These are phyloP conservation scores for Lepus europaeus DNA, from an alignment of 2,113 vertebrate species.

Conservation along the genomic window DNA sequence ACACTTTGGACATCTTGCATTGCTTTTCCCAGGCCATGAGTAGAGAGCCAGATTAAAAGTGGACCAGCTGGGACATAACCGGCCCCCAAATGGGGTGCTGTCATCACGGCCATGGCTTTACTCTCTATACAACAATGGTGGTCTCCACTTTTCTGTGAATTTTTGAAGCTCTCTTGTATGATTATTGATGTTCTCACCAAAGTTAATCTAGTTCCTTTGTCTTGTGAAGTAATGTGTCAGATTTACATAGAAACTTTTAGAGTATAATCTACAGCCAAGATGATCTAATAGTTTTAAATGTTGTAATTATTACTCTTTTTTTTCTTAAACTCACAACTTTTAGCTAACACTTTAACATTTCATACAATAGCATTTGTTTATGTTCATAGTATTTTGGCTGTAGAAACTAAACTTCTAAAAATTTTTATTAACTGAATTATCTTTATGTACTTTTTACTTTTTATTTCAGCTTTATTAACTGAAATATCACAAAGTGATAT, in stretches of 20 bases:
- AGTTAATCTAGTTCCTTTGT: neutral
- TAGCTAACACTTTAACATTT: neutral
- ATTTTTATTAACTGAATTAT: neutral
- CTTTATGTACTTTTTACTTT: neutral
- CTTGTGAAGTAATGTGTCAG: neutral
- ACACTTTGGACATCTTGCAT: too few species aligned
- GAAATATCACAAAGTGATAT: neutral
- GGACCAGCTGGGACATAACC: too few species aligned
- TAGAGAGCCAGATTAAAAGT: too few species aligned
- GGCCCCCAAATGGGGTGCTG: too few species aligned
- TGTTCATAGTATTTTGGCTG: constrained; percentile 8
- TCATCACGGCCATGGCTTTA: too few species aligned
- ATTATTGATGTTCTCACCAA: constrained; percentile 10
- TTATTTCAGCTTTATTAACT: neutral
- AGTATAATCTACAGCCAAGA: neutral
- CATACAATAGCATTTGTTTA: neutral
- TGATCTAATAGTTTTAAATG: neutral
- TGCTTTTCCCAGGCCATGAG: too few species aligned
- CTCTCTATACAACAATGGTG: too few species aligned
- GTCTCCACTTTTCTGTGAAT: too few species aligned
- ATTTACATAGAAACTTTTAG: neutral
- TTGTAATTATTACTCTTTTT: neutral
- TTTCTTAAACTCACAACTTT: neutral
- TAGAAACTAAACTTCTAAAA: neutral
- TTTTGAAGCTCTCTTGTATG: neutral